Evolutionary conservation across 2,888 invertebrate species (phyloP), one percentile per base, ranked within the genome.

Genomic region (Dermolepida albohirtum): DNA sequence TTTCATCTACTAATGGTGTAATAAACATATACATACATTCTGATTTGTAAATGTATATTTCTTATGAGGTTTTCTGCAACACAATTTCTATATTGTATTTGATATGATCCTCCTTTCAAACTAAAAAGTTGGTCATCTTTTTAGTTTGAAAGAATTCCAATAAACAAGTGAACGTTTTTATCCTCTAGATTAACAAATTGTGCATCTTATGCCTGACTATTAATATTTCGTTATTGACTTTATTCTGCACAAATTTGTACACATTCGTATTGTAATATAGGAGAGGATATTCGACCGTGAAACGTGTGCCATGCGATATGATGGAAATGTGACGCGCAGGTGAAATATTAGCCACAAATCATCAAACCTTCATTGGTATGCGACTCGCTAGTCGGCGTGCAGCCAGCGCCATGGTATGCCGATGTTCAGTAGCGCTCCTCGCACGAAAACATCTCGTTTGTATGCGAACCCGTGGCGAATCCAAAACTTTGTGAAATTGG

Each of bases 401-500:
- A 73, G 70, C 77, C 75, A 74, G 75, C 77, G 76, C 76, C 71
- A 74, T 74, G 75, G 74, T 73, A 76, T 78, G 78, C 77, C 77
- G 78, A 76, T 78, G 79, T 78, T 78, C 78, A 77, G 77, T 75
- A 78, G 76, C 76, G 76, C 75, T 76, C 74, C 44, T 68, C 70
- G 71, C 76, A 74, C 75, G 78, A 78, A 79, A 81, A 79, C 80
- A 81, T 79, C 83, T 83, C 83, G 82, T 84, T 84, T 83, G 84
- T 84, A 85, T 84, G 84, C 84, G 81, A 78, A 78, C 78, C 81
- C 80, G 76, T 77, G 78, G 79, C 81, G 82, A 79, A 83, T 82
- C 83, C 83, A 83, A 84, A 85, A 84, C 83, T 84, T 85, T 84
- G 83, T 82, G 84, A 85, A 85, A 85, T 85, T 85, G 85, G 84